Conservation (phyloP, 1,140 invertebrate genomes). For the Drosophila funebris region DNA sequence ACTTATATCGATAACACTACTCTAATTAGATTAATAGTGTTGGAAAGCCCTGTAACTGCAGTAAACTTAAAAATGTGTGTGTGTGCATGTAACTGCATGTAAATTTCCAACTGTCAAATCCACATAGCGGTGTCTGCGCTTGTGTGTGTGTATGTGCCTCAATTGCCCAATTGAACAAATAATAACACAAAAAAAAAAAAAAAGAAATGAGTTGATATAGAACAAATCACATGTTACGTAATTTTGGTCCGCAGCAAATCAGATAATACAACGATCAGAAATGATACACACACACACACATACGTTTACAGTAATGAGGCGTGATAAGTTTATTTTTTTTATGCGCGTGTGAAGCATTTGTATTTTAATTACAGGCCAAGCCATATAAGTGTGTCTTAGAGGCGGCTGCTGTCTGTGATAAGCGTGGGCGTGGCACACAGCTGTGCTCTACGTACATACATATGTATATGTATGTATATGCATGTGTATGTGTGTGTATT, state of each 20-base stretch:
- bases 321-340: conserved; percentile 34
- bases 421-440: conserved; percentile 49
- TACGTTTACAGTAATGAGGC: conserved; percentile 1
- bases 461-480: neutral
- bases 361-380: conserved; percentile 36
- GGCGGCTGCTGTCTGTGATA: conserved; percentile 52
- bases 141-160: conserved; percentile 2
- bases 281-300: neutral
- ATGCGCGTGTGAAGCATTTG: conserved; percentile 16
- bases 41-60: conserved; percentile 4
- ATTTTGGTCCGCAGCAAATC: conserved; percentile 25
- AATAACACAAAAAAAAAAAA: conserved; percentile 11
- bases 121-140: neutral
- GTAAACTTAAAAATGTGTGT: neutral
- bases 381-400: conserved; percentile 31
- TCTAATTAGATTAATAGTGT: conserved; percentile 8
- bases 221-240: conserved; percentile 69
- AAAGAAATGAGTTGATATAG: conserved; percentile 31
- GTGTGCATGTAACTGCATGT: neutral
- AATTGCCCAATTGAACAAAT: conserved; percentile 20
- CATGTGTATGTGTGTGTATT: conserved; percentile 16
- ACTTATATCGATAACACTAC: neutral
- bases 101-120: neutral
- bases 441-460: neutral
- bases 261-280: conserved; percentile 43